A percentile compares a stretch with the other conserved stretches of the same genome.
These are phyloP conservation scores for Ciconia stormi DNA, from an alignment of 2,113 vertebrate genomes.

Conservation along the genomic window DNA sequence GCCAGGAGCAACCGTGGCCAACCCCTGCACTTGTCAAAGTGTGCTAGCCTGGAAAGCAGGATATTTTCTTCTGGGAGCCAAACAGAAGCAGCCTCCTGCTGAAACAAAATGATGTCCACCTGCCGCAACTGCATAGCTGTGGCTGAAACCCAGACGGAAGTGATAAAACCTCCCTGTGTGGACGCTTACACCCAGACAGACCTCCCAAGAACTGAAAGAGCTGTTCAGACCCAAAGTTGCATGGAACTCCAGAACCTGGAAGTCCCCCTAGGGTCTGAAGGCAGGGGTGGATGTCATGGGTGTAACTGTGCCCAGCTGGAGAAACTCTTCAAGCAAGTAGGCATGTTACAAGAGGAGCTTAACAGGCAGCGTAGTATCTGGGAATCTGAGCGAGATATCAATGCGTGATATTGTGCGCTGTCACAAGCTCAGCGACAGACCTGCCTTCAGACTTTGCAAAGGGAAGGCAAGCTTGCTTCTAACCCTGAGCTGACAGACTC, in stretches of 20 bases:
- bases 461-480: background rate
- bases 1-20: no score
- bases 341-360: background rate
- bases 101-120: background rate
- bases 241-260: background rate
- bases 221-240: background rate
- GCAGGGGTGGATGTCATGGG: background rate
- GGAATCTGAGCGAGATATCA: background rate
- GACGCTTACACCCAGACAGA: background rate
- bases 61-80: background rate
- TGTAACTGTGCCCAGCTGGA: background rate
- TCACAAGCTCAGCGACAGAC: background rate
- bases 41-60: background rate
- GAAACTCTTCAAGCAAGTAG: background rate
- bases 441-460: background rate
- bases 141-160: background rate
- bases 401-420: background rate
- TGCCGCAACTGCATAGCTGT: background rate
- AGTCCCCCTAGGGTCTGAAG: background rate
- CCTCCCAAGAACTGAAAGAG: background rate
- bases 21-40: background rate
- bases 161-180: background rate
- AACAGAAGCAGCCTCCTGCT: no score
- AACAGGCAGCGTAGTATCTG: background rate
- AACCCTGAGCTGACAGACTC: background rate